phyloP scores from a whole-genome alignment of 2,113 vertebrate genomes.

The Zootoca vivipara region DNA sequence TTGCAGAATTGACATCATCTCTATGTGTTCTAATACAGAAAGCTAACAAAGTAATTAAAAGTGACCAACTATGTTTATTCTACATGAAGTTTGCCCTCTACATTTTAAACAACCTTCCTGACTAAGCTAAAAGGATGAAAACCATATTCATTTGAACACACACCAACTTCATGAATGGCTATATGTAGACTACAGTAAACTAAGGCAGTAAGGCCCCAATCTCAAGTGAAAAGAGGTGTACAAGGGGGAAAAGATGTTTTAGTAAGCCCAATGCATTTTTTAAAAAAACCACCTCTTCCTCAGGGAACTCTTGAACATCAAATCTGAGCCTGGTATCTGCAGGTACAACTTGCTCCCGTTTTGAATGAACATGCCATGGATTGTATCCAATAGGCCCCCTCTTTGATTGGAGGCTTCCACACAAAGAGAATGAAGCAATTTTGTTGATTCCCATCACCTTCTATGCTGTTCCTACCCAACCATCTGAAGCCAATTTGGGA shows the following conservation, averaged over 20 bases:
- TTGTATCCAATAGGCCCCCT: too few relatives aligned
- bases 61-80: neutral
- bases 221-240: neutral
- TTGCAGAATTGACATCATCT: neutral
- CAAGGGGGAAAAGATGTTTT: neutral
- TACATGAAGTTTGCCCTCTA: neutral
- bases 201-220: neutral
- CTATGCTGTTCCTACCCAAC: too few relatives aligned
- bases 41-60: neutral
- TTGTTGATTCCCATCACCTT: too few relatives aligned
- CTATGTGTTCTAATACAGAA: too few relatives aligned
- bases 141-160: neutral
- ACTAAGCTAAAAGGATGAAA: neutral
- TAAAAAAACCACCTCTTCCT: neutral
- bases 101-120: neutral
- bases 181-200: neutral
- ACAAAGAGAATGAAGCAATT: too few relatives aligned
- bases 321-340: neutral
- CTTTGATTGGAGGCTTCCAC: too few relatives aligned
- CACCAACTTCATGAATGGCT: neutral
- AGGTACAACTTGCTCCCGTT: neutral
- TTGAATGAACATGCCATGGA: neutral
- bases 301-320: neutral
- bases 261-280: neutral
- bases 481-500: too few relatives aligned